Evolutionary conservation across 1,140 invertebrate species (phyloP), one percentile per base, ranked within the genome.

Genomic region (Hirudo medicinalis): DNA sequence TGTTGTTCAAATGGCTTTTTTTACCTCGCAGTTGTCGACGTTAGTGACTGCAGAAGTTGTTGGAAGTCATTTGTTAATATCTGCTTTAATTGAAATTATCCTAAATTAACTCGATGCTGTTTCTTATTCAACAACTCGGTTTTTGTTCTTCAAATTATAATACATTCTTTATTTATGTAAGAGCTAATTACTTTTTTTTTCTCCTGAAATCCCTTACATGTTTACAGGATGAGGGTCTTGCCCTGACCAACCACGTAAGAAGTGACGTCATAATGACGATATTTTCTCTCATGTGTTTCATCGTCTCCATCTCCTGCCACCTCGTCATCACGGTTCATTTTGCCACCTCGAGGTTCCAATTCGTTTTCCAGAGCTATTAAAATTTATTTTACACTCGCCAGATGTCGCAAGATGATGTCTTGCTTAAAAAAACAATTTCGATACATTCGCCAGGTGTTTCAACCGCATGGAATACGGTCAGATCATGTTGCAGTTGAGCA

Each of bases 381-480:
- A 19, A 25, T 5, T 63, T 63, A 63, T 25, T 63, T 63, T 63
- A 57, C 17, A n/a, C 17, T 63, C 29, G 22, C 22, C 22, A 63
- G 57, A 9, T 63, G 22, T 13, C 43, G 43, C 43, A 5, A 49
- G 3, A 49, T 49, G 6, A 36, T 36, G 32, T 6, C 2, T 36
- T 36, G 3, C 11, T 49, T 17, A 49, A 49, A 49, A n/a, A n/a
- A n/a, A n/a, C n/a, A n/a, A n/a, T n/a, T n/a, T n/a, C n/a, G n/a
- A n/a, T n/a, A 49, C 43, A 49, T 13, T 49, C 43, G 43, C 43
- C 43, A 63, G 57, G 22, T 63, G 22, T 6, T 63, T 63, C 57
- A 63, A 63, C 57, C 57, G 57, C 57, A 22, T 25, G 29, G 57
- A 63, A 15, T 63, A 63, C 19, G 57, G 57, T 32, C 57, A 63